Evolutionary conservation across 2,888 invertebrate species (phyloP).

Genomic region (Homarus gammarus): DNA sequence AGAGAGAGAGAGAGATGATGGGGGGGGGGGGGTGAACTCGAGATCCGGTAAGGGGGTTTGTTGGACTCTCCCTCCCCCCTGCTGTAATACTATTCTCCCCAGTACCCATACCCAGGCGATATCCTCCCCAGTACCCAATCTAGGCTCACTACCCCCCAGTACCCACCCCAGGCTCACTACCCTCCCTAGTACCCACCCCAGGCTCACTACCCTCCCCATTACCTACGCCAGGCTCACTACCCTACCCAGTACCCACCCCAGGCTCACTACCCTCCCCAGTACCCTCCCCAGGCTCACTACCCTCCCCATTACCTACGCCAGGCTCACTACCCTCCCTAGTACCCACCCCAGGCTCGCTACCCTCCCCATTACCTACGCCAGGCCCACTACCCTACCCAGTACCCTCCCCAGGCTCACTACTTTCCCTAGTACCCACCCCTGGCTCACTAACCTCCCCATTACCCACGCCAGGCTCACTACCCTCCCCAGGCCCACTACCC

Average conservation of each 20-base stretch:
- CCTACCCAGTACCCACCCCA: background rate
- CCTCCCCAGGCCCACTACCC: background rate
- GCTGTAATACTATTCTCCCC: too few species aligned
- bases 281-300: background rate
- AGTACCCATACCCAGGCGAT: background rate
- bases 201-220: background rate
- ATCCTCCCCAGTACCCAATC: background rate
- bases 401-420: background rate
- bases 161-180: background rate
- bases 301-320: background rate
- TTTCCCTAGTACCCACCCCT: too few species aligned
- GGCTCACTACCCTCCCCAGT: background rate
- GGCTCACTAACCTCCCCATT: too few species aligned
- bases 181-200: background rate
- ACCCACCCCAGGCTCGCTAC: too few species aligned
- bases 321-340: background rate
- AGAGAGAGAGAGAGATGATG: too few species aligned
- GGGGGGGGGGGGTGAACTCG: too few species aligned
- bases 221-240: too few species aligned
- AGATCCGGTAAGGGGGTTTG: too few species aligned
- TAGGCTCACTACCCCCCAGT: too few species aligned
- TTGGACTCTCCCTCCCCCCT: background rate
- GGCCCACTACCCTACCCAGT: too few species aligned
- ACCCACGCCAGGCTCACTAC: too few species aligned
- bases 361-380: too few species aligned